Evolutionary conservation across 2,113 vertebrate genomes (phyloP), one percentile per base, ranked within the genome.

Genomic region (Panthera uncia): DNA sequence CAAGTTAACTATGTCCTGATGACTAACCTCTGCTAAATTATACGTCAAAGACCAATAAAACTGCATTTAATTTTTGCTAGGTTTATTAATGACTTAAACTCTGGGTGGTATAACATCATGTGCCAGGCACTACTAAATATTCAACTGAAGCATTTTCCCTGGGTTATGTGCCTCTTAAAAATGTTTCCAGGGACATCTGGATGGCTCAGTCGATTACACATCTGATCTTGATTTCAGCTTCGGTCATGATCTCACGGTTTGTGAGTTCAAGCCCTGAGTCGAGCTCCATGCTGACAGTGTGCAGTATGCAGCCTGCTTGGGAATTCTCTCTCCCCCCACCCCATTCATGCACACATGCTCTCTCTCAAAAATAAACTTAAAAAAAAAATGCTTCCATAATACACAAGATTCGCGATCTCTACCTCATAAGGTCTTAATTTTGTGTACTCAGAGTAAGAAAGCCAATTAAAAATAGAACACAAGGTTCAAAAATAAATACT

Each of bases 401-500:
- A 92, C 2, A 61, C 48, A 88, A 36, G 33, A 94, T n/a, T 41
- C 52, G 78, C 16, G 21, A 79, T 36, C 50, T 41, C 57, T 7
- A 83, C n/a, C 15, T 91, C 29, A 76, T 52, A 41, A 66, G 45
- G 18, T 68, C 33, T 63, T 82, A 57, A 80, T 68, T 89, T 84
- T 66, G 21, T 61, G 65, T 50, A 61, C 87, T 94, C 48, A 74
- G n/a, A 94, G 25, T 83, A 23, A 83, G 15, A 69, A 92, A 93
- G 18, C 36, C 36, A 88, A 88, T 69, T 7, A 91, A 92, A 93
- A 91, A 63, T 27, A 74, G 18, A 84, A 85, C 25, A 79, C 12
- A 36, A 48, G 65, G 29, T 74, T 82, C 15, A 96, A 83, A 96
- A 78, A 57, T 57, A 97, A 90, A 82, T 21, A 87, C 3, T 61